phyloP scores from a whole-genome alignment of 2,113 vertebrate species.

The Noctilio leporinus region DNA sequence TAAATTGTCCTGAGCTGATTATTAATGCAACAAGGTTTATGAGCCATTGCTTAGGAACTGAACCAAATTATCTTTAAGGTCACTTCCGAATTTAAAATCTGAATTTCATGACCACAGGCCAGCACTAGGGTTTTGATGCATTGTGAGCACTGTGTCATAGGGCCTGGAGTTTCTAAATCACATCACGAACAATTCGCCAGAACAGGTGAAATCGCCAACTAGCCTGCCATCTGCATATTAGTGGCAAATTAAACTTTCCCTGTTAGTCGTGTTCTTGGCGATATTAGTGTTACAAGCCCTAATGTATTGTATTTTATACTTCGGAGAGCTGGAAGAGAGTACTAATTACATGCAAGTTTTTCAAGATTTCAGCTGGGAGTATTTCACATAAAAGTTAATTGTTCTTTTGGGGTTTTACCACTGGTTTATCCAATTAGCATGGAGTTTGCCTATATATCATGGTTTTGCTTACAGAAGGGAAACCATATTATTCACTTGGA shows the following conservation, averaged over 20 bases:
- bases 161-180: slow-evolving; percentile 43
- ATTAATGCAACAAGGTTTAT: neutral
- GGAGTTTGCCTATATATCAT: slow-evolving; percentile 73
- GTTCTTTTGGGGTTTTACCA: slow-evolving; percentile 75
- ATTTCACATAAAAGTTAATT: slow-evolving; percentile 79
- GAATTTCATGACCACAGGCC: neutral
- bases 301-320: slow-evolving; percentile 70
- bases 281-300: slow-evolving; percentile 60
- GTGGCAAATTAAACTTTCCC: neutral
- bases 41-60: neutral
- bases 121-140: neutral
- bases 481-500: slow-evolving; percentile 55
- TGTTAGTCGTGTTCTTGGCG: slow-evolving; percentile 40
- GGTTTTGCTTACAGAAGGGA: slow-evolving; percentile 71
- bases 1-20: neutral
- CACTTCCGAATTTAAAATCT: neutral
- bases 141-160: neutral
- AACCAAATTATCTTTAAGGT: neutral
- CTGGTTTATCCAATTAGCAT: slow-evolving; percentile 79
- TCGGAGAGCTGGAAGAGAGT: slow-evolving; percentile 61
- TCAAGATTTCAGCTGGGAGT: slow-evolving; percentile 76
- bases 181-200: slow-evolving; percentile 34
- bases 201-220: slow-evolving; percentile 25
- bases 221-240: neutral
- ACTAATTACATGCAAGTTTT: slow-evolving; percentile 80